Evolutionary conservation across 2,797 vertebrate genomes (phyloP), one percentile per base, ranked within the genome.

Genomic region (Sylvia borin): DNA sequence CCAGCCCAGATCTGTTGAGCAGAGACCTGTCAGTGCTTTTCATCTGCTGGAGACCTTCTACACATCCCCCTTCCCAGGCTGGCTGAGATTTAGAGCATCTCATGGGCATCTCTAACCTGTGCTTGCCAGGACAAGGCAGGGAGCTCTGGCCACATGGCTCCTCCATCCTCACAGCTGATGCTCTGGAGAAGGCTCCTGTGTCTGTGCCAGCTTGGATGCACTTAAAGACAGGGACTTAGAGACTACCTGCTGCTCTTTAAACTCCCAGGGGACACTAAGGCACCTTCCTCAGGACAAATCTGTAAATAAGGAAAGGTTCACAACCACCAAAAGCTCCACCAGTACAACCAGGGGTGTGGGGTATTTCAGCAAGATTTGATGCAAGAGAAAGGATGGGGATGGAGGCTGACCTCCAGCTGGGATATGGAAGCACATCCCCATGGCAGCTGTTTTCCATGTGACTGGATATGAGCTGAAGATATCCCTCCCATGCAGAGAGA

Each of bases 81-180:
- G 27, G 7, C 15, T 4, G 80, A 29, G 15, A 2, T 24, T 60
- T 24, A 4, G 14, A 43, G 78, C 57, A 45, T 34, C 14, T 70
- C 19, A 3, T 4, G 36, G 53, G 57, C 61, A 53, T 15, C 61
- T 68, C 47, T 12, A 19, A 13, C 11, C 25, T 54, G n/a, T 8
- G 29, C 34, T 82, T 22, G 15, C 4, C n/a, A 19, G 71, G 34
- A 21, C 1, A 1, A 25, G 83, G 19, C 14, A 60, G 42, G 29
- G 58, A 58, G 11, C 43, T 83, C 65, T 32, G 80, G 26, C 55
- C 58, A 10, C 27, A 5, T 2, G 16, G 31, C 21, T 55, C 27
- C 40, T 60, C 17, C 26, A 8, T 11, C 24, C n/a, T 25, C 0
- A 0, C 6, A 32, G 48, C 50, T 48, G 32, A 5, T 7, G 9